Evolutionary conservation across 2,888 invertebrate genomes (phyloP).

Genomic region (Gari tellinella): DNA sequence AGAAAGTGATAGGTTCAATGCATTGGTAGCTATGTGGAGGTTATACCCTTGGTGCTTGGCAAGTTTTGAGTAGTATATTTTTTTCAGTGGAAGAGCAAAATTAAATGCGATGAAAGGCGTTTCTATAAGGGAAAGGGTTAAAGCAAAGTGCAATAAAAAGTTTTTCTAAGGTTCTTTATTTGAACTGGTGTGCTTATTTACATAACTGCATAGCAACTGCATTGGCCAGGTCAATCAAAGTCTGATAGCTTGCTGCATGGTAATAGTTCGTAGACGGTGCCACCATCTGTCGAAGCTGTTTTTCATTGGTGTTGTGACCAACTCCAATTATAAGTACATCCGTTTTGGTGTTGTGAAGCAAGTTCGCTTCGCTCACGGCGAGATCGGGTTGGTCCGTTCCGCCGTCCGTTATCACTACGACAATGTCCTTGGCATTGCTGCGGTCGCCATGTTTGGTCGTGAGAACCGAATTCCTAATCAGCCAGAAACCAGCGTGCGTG

Average conservation of each 20-base stretch:
- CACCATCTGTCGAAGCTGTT: constrained; percentile 21
- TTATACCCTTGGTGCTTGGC: too few species aligned
- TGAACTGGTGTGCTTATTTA: constrained; percentile 13
- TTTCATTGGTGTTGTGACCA: constrained; percentile 18
- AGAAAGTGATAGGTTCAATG: too few species aligned
- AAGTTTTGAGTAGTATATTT: too few species aligned
- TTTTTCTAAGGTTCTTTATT: too few species aligned
- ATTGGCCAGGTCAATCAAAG: constrained; percentile 1
- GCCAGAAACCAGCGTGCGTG: constrained; percentile 46
- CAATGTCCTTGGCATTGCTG: constrained; percentile 36
- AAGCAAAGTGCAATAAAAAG: too few species aligned
- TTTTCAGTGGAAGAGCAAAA: too few species aligned
- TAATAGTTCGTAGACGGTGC: constrained; percentile 10
- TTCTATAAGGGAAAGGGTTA: too few species aligned
- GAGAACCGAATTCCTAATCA: constrained; percentile 36
- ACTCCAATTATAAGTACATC: constrained; percentile 34
- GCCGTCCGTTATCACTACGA: constrained; percentile 40
- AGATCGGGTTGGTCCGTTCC: constrained; percentile 40
- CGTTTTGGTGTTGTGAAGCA: constrained; percentile 23
- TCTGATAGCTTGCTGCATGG: constrained; percentile 1
- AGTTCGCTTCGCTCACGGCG: constrained; percentile 37
- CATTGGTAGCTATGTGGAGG: too few species aligned
- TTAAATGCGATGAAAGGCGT: too few species aligned
- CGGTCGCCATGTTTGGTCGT: constrained; percentile 38
- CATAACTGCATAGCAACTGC: constrained; percentile 13